Evolutionary conservation across 2,113 vertebrate species (phyloP), one percentile per base, ranked within the genome.

Genomic region (Picathartes gymnocephalus): DNA sequence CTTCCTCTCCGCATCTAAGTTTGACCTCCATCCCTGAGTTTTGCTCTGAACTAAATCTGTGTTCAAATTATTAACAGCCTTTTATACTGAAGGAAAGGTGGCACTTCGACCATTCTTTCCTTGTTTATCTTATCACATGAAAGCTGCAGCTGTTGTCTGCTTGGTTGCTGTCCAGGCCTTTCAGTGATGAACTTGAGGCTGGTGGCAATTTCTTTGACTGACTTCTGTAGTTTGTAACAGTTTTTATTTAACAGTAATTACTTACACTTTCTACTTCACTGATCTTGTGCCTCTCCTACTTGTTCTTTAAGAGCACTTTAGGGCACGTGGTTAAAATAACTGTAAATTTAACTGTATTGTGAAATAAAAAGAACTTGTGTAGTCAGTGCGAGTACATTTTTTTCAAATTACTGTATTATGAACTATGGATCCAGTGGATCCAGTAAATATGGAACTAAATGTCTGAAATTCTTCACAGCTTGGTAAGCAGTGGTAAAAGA

Each of bases 261-360:
- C 20, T 50, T 54, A 21, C 1, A 18, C 24, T 51, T 74, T 15
- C 21, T 83, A 40, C 10, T 40, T 61, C 24, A 28, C 40, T 64
- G 30, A 51, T 44, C 58, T 27, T 56, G 10, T 81, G 47, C 6
- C 28, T 15, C 30, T 86, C 14, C 60, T 72, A 3, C 24, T 37
- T 14, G 16, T 21, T 86, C 39, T 48, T 58, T 40, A 79, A 44
- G 24, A 77, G 28, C 37, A 37, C 24, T 72, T 60, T 47, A 81
- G 50, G 50, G 61, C 8, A 44, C 0, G 0, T 10, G 14, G 18
- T 58, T 66, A 44, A 77, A 58, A 60, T 42, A 50, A 27, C 5
- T 42, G 10, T 50, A 48, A 42, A 31, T 50, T 13, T 57, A 58
- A 18, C 14, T 68, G 17, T 42, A 27, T 30, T n/a, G 33, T n/a